A percentile compares a stretch with the other conserved stretches of the same genome.
phyloP scores from a whole-genome alignment of 2,113 vertebrate species.

The Okapia johnstoni region DNA sequence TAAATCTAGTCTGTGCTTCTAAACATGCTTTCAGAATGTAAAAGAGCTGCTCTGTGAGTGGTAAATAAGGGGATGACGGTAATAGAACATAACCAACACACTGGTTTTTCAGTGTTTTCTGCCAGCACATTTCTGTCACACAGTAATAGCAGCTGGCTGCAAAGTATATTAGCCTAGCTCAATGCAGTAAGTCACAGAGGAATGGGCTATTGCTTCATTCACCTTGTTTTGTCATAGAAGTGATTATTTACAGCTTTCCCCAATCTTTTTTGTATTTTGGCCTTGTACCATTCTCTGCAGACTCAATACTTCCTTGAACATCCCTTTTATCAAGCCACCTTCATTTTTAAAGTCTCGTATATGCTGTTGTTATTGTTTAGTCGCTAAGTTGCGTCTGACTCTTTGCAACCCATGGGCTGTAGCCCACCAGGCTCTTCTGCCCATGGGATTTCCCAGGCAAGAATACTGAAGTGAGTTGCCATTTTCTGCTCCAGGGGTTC shows the following conservation, averaged over 20 bases:
- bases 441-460: not conserved
- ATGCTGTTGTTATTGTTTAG: not conserved
- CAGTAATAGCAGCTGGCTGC: not conserved
- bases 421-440: not conserved
- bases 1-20: not conserved
- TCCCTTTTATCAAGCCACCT: not conserved
- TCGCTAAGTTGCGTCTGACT: not conserved
- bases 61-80: not conserved
- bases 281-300: not conserved
- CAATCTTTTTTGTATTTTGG: not conserved
- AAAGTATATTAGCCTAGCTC: not conserved
- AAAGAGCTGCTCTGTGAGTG: not conserved
- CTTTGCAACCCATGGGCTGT: not conserved
- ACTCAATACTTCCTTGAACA: not conserved
- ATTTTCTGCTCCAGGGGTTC: not conserved
- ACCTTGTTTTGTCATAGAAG: not conserved
- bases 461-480: not conserved
- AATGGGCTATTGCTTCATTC: not conserved
- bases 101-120: not conserved
- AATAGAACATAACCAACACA: not conserved
- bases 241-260: not conserved
- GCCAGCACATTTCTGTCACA: not conserved
- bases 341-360: not conserved
- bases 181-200: not conserved
- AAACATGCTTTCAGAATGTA: not conserved